Evolutionary conservation across 2,797 vertebrate species (phyloP), one percentile per base, ranked within the genome.

Genomic region (Gymnodraco acuticeps): DNA sequence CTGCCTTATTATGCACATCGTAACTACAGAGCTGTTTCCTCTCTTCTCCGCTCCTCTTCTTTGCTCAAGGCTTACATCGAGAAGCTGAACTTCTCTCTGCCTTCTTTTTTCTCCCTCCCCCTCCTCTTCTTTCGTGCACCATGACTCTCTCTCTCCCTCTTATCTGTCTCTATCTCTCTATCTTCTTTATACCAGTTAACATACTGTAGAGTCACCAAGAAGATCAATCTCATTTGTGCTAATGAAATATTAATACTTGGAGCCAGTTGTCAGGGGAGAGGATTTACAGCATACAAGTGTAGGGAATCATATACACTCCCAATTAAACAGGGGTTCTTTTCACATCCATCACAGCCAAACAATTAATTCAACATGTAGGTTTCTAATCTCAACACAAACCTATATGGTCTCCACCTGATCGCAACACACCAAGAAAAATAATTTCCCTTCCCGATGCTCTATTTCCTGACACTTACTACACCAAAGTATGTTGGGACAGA

Each of bases 161-260:
- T 84, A 76, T 45, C 20, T 75, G 75, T 65, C 71, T 65, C 52
- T 61, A 54, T 61, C 78, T 31, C 67, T 19, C 63, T 33, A 64
- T 60, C 71, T 59, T 45, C 69, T 38, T 65, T 54, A 69, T 55
- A 69, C 61, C 64, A 70, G 78, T 81, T 82, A 79, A 87, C 82
- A 79, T 62, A 75, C 73, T 84, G 85, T 82, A 82, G 78, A 88
- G 78, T 82, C 87, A 83, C 82, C 62, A 75, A 77, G 81, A 85
- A 90, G 88, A 93, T 92, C 91, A 92, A 83, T 89, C 87, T 92
- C 86, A 91, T 93, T 91, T 89, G 86, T 83, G 84, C 88, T 88
- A 81, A 89, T 93, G 48, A 93, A 94, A 93, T 94, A 93, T 90
- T 91, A 88, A 94, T 87, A 77, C 75, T 55, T 17, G 10, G 72